phyloP scores from a whole-genome alignment of 92 coral and sea anemone genomes.

The Parazoanthus darwini region DNA sequence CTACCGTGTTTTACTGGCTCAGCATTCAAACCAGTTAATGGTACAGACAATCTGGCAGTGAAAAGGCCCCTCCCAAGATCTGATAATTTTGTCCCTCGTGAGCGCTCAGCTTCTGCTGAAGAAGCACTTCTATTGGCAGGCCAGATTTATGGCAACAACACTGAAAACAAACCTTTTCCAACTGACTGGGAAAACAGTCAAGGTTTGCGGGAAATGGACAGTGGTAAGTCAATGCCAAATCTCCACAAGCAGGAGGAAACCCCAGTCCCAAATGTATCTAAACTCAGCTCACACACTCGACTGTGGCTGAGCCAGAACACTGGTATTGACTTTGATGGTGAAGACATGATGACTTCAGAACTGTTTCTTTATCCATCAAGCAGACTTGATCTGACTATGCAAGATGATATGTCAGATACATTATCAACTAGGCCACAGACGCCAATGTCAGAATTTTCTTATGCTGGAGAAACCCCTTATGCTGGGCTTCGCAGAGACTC shows the following conservation, averaged over 20 bases:
- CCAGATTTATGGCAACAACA: background rate
- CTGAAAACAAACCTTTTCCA: constrained; percentile 16
- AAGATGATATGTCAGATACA: constrained; percentile 57
- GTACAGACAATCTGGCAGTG: background rate
- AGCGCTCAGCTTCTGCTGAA: constrained; percentile 42
- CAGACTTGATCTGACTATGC: constrained; percentile 70
- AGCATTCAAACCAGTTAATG: constrained; percentile 26
- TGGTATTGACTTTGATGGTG: constrained; percentile 62
- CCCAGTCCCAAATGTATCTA: constrained; percentile 61
- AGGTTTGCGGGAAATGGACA: constrained; percentile 64
- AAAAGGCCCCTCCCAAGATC: constrained; percentile 49
- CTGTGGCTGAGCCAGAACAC: constrained; percentile 86
- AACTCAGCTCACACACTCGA: constrained; percentile 79
- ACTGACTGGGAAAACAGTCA: constrained; percentile 41
- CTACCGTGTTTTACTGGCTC: constrained; percentile 18
- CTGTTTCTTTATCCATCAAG: constrained; percentile 78
- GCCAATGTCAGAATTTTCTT: constrained; percentile 92
- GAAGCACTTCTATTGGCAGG: constrained; percentile 27
- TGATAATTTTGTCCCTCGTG: constrained; percentile 33
- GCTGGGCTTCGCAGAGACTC: constrained; percentile 59
- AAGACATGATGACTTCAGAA: constrained; percentile 70
- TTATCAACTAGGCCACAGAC: constrained; percentile 77
- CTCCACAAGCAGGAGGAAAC: constrained; percentile 48
- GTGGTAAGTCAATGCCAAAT: constrained; percentile 88
- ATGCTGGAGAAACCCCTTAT: constrained; percentile 79